phyloP scores from a whole-genome alignment of 2,797 vertebrate genomes.

The Ctenosaura bakeri region DNA sequence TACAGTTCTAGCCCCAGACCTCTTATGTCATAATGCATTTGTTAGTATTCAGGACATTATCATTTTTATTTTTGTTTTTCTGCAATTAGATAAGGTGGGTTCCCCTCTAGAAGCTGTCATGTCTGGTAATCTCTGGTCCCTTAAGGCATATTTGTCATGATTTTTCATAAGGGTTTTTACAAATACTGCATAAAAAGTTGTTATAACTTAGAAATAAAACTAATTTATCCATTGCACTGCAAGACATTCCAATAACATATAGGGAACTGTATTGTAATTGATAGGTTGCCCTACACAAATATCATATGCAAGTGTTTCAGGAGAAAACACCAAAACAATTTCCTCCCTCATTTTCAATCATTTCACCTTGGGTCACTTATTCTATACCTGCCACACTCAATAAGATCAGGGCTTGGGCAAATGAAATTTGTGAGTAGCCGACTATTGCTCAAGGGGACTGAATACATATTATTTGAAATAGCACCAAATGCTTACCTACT shows the following conservation, averaged over 20 bases:
- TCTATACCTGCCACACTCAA: slow-evolving; percentile 34
- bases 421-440: slow-evolving; percentile 43
- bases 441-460: slow-evolving; percentile 29
- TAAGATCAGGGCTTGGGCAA: slow-evolving; percentile 36
- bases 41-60: not conserved
- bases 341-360: slow-evolving; percentile 30
- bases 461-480: slow-evolving; percentile 40
- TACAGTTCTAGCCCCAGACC: not conserved
- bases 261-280: not conserved
- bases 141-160: not conserved
- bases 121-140: not conserved
- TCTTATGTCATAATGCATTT: not conserved
- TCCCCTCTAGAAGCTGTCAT: not conserved
- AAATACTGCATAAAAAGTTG: not conserved
- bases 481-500: slow-evolving; percentile 30
- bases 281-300: slow-evolving; percentile 25
- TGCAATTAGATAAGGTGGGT: not conserved
- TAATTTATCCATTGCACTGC: not conserved
- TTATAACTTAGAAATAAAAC: slow-evolving; percentile 12
- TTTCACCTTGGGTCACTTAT: slow-evolving; percentile 29
- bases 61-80: not conserved
- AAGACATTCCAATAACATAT: not conserved
- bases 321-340: slow-evolving; percentile 11
- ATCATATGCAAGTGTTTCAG: slow-evolving; percentile 1
- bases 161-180: not conserved